Base-by-base conservation (phyloP, 2,797 vertebrate genomes). In the Pangasius krempfi region DNA sequence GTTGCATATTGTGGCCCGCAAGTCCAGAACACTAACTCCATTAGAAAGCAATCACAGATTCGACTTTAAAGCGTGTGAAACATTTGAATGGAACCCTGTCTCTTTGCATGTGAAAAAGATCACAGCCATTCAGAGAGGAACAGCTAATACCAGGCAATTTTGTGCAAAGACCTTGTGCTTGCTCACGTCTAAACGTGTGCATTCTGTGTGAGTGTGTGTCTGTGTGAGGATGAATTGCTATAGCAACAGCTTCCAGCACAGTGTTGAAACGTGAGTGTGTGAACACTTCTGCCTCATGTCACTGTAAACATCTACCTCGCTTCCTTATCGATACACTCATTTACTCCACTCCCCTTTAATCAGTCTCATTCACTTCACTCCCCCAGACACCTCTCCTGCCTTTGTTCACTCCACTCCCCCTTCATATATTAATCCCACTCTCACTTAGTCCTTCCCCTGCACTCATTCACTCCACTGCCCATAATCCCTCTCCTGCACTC, bases 191-290 rank as follows among this genome's bases (percentile, higher is more conserved):
- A 30, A 78, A 30, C 7, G 2, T 47, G 81, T 50, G 62, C 25
- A 20, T 47, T 33, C 4, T 30, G 4, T 47, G 1, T 52, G 18
- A 22, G 56, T 64, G 40, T 79, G 58, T 66, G 22, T 58, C 30
- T 80, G n/a, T n/a, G 56, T 30, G 30, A 58, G 33, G 70, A 64
- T 1, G 18, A 30, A 68, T 88, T 70, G 80, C 87, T 75, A 88
- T 88, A 84, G 87, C 68, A 88, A 88, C 79, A 60, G 62, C 37
- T 87, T 58, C 33, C n/a, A 50, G 62, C 44, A 75, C 37, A 75
- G 70, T 73, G 70, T 16, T 68, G 12, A 76, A 50, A 76, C 25
- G 2, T 22, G 16, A 44, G 8, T 62, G 66, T 50, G 54, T 62
- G 80, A 84, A 54, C 40, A 83, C 68, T 22, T 75, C 25, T 33